Evolutionary conservation across 2,797 vertebrate species (phyloP).

Genomic region (Rhinophrynus dorsalis): DNA sequence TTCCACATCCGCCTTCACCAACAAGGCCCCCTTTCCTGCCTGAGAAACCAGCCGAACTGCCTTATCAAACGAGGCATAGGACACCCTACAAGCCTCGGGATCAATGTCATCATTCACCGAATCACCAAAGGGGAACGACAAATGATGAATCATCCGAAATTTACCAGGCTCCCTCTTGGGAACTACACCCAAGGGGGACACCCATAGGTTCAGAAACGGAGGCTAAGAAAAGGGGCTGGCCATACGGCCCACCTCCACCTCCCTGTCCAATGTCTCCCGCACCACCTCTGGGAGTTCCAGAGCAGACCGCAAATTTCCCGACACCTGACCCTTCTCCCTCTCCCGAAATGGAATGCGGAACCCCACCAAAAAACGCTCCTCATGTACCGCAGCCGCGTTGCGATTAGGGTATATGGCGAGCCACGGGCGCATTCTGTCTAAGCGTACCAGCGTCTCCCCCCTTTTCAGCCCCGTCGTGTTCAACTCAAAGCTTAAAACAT

Average conservation of each 20-base stretch:
- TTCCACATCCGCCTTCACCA: background rate
- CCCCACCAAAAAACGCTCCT: background rate
- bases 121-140: background rate
- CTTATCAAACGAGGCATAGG: background rate
- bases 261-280: background rate
- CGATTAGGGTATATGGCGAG: background rate
- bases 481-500: no score
- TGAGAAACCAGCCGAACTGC: background rate
- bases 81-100: background rate
- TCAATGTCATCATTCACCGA: background rate
- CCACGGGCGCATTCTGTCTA: background rate
- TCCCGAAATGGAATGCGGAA: background rate
- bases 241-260: background rate
- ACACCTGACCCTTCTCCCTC: background rate
- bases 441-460: background rate
- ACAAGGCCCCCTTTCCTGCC: background rate
- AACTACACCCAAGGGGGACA: background rate
- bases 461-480: no score
- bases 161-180: background rate
- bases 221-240: background rate
- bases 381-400: background rate
- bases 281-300: background rate
- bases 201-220: background rate
- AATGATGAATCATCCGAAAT: background rate
- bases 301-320: background rate